Evolutionary conservation across 1,140 invertebrate genomes (phyloP), one percentile per base, ranked within the genome.

Genomic region (Paralvinella palmiformis): DNA sequence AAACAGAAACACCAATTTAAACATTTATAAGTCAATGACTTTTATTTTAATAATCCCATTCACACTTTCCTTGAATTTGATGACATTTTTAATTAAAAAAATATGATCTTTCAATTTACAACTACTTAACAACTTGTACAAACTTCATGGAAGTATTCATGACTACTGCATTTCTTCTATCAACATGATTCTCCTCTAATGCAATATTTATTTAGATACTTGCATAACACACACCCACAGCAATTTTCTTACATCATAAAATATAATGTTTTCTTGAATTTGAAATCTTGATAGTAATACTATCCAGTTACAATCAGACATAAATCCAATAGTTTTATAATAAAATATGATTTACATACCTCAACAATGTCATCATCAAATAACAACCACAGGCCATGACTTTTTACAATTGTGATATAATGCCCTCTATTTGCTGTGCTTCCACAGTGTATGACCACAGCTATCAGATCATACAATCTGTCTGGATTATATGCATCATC

Each of bases 281-380:
- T 41, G 37, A 10, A 41, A 41, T 10, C 10, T 41, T n/a, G 10
- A 10, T 10, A 41, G n/a, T 10, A 41, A 41, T 10, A 41, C 37
- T 10, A 41, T 41, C 10, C 10, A 10, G 37, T 10, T 10, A 41
- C n/a, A 41, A 10, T n/a, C 37, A 10, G n/a, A 10, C 10, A 41
- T 41, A 41, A 41, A 10, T 41, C 37, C 10, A 10, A 41, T 10
- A 41, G n/a, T 10, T 10, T n/a, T n/a, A 10, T 41, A 41, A 10
- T 41, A 10, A 41, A 41, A n/a, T 41, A 41, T 41, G 37, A 27
- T 32, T 24, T 37, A 88, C 90, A 89, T 85, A 96, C 94, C 86
- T 99, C 96, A 63, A 99, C 96, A 87, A 98, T 94, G 80, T 99
- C 97, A 83, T 99, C 96, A 82, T 99, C 97, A 84, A 99, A 99